These are phyloP conservation scores for Lates japonicus DNA, from an alignment of 2,797 vertebrate species.

Conservation along the genomic window DNA sequence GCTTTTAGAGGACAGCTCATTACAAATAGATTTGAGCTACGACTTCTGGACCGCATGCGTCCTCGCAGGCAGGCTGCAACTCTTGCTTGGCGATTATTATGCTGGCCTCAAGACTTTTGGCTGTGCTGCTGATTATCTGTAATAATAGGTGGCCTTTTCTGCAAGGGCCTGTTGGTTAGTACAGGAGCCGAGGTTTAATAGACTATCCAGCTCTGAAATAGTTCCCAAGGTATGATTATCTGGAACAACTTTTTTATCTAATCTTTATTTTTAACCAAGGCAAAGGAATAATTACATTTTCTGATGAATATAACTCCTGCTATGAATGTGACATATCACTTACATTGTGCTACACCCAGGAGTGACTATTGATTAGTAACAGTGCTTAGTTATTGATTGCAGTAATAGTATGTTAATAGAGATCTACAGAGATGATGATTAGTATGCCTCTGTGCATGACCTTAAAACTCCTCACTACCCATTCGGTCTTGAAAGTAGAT, in stretches of 20 bases:
- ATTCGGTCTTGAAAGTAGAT: slow-evolving; percentile 46
- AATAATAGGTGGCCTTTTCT: slow-evolving; percentile 44
- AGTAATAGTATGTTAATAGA: slow-evolving; percentile 4
- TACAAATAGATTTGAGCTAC: slow-evolving; percentile 68
- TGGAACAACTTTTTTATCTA: background rate
- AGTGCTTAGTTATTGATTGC: background rate
- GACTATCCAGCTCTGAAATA: background rate
- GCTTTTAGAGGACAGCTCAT: slow-evolving; percentile 56
- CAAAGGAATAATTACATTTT: background rate
- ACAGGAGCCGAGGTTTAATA: slow-evolving; percentile 38
- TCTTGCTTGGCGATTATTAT: slow-evolving; percentile 69
- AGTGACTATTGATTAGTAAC: background rate
- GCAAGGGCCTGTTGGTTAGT: slow-evolving; percentile 44
- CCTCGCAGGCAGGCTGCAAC: slow-evolving; percentile 43
- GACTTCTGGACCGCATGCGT: slow-evolving; percentile 35
- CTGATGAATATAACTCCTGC: background rate
- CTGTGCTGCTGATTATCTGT: slow-evolving; percentile 52
- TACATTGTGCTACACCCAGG: background rate
- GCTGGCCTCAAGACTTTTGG: slow-evolving; percentile 55
- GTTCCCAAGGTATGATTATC: background rate
- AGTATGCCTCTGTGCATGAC: slow-evolving; percentile 7
- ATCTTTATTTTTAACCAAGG: background rate
- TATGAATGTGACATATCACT: background rate
- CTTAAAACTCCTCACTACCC: slow-evolving; percentile 35
- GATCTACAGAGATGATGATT: slow-evolving; percentile 3